Conservation (phyloP, 2,888 invertebrate species). For the Cloeon dipterum region DNA sequence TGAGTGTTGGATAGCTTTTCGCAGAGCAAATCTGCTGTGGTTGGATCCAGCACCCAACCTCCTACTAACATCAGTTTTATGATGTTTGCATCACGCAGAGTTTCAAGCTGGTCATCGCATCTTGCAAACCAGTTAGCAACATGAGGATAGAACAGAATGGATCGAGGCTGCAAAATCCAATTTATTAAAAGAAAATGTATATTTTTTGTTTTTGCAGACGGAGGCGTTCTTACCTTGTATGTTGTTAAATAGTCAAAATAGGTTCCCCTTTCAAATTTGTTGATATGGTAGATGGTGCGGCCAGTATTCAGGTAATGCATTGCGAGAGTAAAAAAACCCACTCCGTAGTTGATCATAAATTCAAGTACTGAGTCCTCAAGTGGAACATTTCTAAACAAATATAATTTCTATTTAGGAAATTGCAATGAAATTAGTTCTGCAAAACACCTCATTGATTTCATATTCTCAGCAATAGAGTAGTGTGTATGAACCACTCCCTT, state of each 20-base stretch:
- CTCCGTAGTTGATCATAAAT: no score
- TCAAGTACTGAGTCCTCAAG: no score
- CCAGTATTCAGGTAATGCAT: no score
- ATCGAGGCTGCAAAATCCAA: no score
- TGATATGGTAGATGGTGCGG: neutral
- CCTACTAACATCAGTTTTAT: neutral
- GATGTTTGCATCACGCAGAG: neutral
- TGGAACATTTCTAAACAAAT: no score
- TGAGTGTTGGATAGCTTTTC: neutral
- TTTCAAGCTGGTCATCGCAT: neutral
- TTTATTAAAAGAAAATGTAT: no score
- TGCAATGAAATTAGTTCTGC: no score
- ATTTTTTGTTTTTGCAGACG: no score
- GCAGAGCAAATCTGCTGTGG: neutral
- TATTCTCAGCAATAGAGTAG: neutral
- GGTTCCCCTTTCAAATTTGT: neutral
- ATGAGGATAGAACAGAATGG: slow-evolving; percentile 1
- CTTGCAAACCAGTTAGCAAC: slow-evolving; percentile 1
- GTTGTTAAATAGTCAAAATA: slow-evolving; percentile 1
- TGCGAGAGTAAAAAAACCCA: no score
- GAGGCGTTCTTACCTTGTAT: slow-evolving; percentile 3
- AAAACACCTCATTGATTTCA: no score
- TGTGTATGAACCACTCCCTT: slow-evolving; percentile 5
- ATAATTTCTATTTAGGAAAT: no score
- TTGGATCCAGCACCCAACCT: neutral